phyloP scores from a whole-genome alignment of 2,888 invertebrate genomes.

The Trisateles emortualis region DNA sequence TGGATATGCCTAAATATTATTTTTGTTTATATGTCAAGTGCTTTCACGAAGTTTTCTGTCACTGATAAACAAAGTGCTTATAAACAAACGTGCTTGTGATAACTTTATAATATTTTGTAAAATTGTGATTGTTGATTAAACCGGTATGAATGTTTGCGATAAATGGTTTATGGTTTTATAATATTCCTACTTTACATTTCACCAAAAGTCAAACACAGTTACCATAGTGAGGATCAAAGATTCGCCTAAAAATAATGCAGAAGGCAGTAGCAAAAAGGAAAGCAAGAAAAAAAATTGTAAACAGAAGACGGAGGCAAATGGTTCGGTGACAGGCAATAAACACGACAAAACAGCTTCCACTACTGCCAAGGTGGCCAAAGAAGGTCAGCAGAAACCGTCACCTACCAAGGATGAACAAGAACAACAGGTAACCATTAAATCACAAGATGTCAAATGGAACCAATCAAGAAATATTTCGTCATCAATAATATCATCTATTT shows the following conservation, averaged over 20 bases:
- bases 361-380: slow-evolving; percentile 71
- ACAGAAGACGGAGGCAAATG: slow-evolving; percentile 84
- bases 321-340: slow-evolving; percentile 82
- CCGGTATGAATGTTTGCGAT: slow-evolving; percentile 29
- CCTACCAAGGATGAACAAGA: slow-evolving; percentile 65
- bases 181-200: slow-evolving; percentile 27
- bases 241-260: slow-evolving; percentile 87
- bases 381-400: slow-evolving; percentile 63
- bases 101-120: slow-evolving; percentile 13
- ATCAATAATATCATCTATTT: neutral
- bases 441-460: slow-evolving; percentile 22
- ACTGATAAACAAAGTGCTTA: slow-evolving; percentile 29
- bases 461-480: slow-evolving; percentile 8
- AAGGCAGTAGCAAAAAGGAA: slow-evolving; percentile 87
- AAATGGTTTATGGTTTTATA: slow-evolving; percentile 30
- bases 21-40: slow-evolving; percentile 35
- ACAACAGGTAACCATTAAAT: slow-evolving; percentile 63
- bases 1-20: slow-evolving; percentile 55
- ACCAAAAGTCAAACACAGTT: slow-evolving; percentile 71
- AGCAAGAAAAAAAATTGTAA: slow-evolving; percentile 88
- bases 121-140: slow-evolving; percentile 21
- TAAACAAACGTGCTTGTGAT: slow-evolving; percentile 8
- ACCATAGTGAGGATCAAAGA: slow-evolving; percentile 91
- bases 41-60: slow-evolving; percentile 33
- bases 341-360: slow-evolving; percentile 65